Percentiles rank a stretch among this genome's conserved stretches.
Conservation (phyloP, 1,140 invertebrate species). For the Colletes latitarsis region DNA sequence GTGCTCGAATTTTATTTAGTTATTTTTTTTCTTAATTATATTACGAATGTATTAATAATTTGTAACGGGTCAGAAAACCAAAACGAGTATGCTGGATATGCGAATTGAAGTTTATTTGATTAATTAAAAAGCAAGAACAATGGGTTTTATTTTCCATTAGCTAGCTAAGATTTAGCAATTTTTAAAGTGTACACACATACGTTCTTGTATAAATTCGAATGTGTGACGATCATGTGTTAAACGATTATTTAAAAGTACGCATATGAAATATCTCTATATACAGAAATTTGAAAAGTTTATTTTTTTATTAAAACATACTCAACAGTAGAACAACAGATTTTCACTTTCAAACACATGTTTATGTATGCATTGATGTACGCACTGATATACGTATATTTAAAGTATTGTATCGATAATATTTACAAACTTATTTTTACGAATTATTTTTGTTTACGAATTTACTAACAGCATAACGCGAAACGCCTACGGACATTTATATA, state of each 20-base stretch:
- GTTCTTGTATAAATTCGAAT: neutral
- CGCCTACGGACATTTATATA: neutral
- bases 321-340: neutral
- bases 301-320: neutral
- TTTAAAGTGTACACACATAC: neutral
- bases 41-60: neutral
- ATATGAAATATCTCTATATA: neutral
- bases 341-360: neutral
- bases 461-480: neutral
- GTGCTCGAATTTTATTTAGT: neutral
- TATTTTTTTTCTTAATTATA: neutral
- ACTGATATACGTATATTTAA: neutral
- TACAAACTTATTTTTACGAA: too few species aligned
- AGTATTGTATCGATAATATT: neutral
- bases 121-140: neutral
- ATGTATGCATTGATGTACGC: neutral
- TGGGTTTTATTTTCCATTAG: neutral
- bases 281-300: neutral
- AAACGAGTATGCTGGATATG: too few species aligned
- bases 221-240: neutral
- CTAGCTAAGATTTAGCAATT: neutral
- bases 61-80: neutral
- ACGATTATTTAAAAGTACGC: neutral
- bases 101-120: neutral
- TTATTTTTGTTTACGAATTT: neutral